Conservation (phyloP, 1,140 invertebrate genomes). For the Bombyx mandarina region DNA sequence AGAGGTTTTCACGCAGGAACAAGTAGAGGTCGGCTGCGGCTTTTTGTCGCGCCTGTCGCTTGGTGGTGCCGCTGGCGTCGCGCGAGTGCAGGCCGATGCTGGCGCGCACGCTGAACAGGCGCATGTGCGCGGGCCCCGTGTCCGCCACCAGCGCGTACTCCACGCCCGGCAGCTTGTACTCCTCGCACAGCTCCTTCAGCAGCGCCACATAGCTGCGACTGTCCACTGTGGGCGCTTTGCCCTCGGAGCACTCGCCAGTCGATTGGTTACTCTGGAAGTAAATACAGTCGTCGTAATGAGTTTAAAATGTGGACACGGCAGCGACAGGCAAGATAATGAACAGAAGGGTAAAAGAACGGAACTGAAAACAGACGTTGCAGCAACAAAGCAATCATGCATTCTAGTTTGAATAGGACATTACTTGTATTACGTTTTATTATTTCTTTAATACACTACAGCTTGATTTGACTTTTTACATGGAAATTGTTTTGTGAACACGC, state of each 20-base stretch:
- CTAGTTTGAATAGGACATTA: too few species aligned
- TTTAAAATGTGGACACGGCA: too few species aligned
- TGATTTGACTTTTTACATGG: too few species aligned
- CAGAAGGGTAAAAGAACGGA: too few species aligned
- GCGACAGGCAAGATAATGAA: too few species aligned
- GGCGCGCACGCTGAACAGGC: constrained; percentile 40
- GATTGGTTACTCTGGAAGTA: too few species aligned
- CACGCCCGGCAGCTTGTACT: constrained; percentile 34
- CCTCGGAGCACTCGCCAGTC: neutral
- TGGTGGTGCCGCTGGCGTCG: constrained; percentile 39
- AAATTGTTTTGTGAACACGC: too few species aligned
- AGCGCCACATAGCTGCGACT: constrained; percentile 42
- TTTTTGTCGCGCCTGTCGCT: constrained; percentile 46
- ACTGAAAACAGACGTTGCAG: too few species aligned
- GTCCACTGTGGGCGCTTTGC: constrained; percentile 6
- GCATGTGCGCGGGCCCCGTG: constrained; percentile 52
- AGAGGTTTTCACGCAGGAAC: constrained; percentile 46
- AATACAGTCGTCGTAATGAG: too few species aligned
- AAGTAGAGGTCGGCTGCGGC: constrained; percentile 49
- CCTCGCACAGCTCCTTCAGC: constrained; percentile 46
- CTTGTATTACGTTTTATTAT: too few species aligned
- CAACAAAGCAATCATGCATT: too few species aligned
- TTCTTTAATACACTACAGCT: too few species aligned
- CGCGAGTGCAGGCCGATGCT: constrained; percentile 35
- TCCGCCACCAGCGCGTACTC: constrained; percentile 42